phyloP scores from a whole-genome alignment of 2,888 invertebrate species.

The Pammene aurita region DNA sequence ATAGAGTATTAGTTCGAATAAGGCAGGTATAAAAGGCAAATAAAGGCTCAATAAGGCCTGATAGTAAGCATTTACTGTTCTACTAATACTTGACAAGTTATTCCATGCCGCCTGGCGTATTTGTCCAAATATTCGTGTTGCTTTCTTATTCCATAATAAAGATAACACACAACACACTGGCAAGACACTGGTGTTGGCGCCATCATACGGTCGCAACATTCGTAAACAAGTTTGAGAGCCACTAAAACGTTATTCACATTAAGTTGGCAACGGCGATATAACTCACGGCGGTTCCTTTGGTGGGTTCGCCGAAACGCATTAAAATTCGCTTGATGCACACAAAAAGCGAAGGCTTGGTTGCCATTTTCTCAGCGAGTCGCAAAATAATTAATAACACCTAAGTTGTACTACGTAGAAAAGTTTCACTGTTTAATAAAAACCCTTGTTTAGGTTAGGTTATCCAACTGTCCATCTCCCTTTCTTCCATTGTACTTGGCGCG shows the following conservation, averaged over 20 bases:
- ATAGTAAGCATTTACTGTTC: not conserved
- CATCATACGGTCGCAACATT: not conserved
- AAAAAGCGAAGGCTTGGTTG: conserved; percentile 2
- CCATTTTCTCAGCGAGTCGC: no score
- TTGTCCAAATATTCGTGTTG: no score
- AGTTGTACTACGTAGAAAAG: no score
- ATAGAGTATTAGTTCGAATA: not conserved
- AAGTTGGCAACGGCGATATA: conserved; percentile 2
- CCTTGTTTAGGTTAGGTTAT: no score
- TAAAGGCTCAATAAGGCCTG: conserved; percentile 1
- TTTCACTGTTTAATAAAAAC: no score
- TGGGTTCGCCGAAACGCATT: conserved; percentile 29
- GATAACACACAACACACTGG: no score
- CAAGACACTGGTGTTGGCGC: not conserved
- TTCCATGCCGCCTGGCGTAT: not conserved
- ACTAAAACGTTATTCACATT: conserved; percentile 16
- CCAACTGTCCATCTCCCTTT: no score
- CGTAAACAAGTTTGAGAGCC: conserved; percentile 16
- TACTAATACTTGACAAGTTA: not conserved
- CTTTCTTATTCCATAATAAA: no score
- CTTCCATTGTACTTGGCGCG: no score
- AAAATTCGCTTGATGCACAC: conserved; percentile 27
- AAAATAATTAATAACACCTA: no score
- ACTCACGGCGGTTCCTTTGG: conserved; percentile 29
- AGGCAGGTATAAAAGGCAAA: not conserved